Conservation (phyloP, 2,888 invertebrate species). For the Cataglyphis altisquamis region DNA sequence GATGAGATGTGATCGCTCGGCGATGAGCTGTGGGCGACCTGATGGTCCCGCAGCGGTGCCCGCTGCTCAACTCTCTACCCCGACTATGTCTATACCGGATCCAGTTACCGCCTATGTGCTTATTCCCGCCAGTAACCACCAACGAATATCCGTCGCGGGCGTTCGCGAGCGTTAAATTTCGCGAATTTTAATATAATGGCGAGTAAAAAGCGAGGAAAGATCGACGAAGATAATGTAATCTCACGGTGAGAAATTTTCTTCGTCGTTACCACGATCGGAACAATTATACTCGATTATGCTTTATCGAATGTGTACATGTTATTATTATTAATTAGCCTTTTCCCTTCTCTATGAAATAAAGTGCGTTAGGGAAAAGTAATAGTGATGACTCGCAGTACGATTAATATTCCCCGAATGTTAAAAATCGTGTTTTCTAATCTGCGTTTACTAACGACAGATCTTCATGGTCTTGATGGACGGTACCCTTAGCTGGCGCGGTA, state of each 20-base stretch:
- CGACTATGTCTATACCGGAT: conserved; percentile 76
- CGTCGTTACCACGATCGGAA: background rate
- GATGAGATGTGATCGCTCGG: conserved; percentile 86
- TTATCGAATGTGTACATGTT: background rate
- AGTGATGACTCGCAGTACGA: background rate
- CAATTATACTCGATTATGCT: conserved; percentile 15
- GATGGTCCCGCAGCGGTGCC: conserved; percentile 85
- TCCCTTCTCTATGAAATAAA: background rate
- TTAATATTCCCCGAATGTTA: conserved; percentile 10
- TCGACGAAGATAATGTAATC: background rate
- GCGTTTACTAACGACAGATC: conserved; percentile 57
- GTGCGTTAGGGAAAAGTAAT: background rate
- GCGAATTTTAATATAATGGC: conserved; percentile 39
- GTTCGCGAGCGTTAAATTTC: conserved; percentile 34
- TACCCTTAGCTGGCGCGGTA: conserved; percentile 77
- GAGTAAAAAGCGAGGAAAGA: background rate
- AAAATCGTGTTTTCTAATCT: conserved; percentile 17
- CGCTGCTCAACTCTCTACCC: conserved; percentile 71
- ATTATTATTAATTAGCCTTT: conserved; percentile 8
- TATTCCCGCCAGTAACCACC: conserved; percentile 69
- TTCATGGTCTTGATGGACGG: conserved; percentile 78
- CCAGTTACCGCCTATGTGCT: conserved; percentile 81
- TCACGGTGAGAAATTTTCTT: background rate
- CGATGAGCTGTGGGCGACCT: conserved; percentile 85
- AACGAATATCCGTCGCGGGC: conserved; percentile 28